Base-by-base conservation (phyloP, 2,797 vertebrate species). In the Acrossocheilus fasciatus region DNA sequence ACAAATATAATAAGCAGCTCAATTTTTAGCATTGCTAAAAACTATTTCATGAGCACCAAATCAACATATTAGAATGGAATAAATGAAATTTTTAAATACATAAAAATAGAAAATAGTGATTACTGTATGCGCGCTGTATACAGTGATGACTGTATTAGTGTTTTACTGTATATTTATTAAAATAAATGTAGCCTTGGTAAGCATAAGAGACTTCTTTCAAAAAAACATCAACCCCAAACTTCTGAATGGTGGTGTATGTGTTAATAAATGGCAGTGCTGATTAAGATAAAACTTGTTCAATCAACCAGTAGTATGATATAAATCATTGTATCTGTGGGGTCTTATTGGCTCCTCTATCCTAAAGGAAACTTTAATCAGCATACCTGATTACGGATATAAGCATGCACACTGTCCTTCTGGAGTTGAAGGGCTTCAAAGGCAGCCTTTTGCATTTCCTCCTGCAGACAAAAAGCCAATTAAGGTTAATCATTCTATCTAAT, bases 371-470 rank as follows among this genome's bases (percentile, higher is more conserved):
- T 52, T 14, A 14, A 72, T 30, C 30, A 74, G 45, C 47, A 66
- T 86, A 99, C 98, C 98, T 99, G 97, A 89, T 94, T 96, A 84
- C 98, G 95, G 89, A 99, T 98, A 90, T 96, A 97, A 82, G 93
- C 93, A 18, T 99, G 97, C 62, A 97, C 96, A 5, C 97, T 94
- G 78, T 99, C 98, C 82, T 96, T 97, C 94, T 99, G 98, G 89
- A 99, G 94, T 92, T 98, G 98, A 77, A 99, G 95, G 3, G 97
- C 97, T 95, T 98, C 96, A 18, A 99, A 99, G 0, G 98, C 98
- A 4, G 96, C 96, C 91, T 97, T 99, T 95, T 99, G 98, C 94
- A 99, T 97, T 89, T 97, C 95, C 62, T 97, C 97, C 98, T 99
- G 93, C 39, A 62, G 18, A 26, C n/a, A 91, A 57, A 86, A 73